Percentiles rank a stretch among this genome's conserved stretches.
phyloP scores from a whole-genome alignment of 2,888 invertebrate genomes.

The Eupithecia exiguata region DNA sequence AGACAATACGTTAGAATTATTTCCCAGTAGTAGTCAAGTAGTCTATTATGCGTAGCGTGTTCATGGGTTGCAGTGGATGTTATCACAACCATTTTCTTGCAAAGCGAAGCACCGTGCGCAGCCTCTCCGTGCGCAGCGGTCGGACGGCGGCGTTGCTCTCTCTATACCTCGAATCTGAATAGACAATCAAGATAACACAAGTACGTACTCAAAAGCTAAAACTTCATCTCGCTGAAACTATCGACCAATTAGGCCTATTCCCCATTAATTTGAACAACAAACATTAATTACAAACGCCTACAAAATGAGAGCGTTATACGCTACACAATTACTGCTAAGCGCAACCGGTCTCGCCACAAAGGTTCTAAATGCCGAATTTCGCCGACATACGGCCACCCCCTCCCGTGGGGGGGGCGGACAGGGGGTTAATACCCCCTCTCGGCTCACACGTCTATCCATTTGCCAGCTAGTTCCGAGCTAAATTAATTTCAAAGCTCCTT shows the following conservation, averaged over 20 bases:
- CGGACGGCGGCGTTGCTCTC: too few relatives aligned
- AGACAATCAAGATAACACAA: slow-evolving; percentile 8
- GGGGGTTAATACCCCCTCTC: slow-evolving; percentile 58
- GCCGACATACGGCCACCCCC: slow-evolving; percentile 62
- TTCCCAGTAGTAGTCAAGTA: too few relatives aligned
- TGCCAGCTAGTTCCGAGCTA: slow-evolving; percentile 85
- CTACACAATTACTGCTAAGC: slow-evolving; percentile 76
- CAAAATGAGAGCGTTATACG: slow-evolving; percentile 59
- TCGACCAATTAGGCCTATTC: slow-evolving; percentile 42
- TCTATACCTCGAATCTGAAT: not conserved
- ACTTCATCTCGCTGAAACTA: slow-evolving; percentile 30
- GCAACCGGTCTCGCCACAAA: slow-evolving; percentile 76
- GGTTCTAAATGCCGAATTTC: slow-evolving; percentile 83
- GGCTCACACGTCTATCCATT: slow-evolving; percentile 84
- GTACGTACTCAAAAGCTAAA: slow-evolving; percentile 11
- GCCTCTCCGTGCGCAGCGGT: too few relatives aligned
- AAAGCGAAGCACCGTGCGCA: too few relatives aligned
- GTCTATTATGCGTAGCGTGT: too few relatives aligned
- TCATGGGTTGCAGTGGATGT: too few relatives aligned
- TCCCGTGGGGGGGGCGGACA: slow-evolving; percentile 44
- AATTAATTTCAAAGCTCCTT: slow-evolving; percentile 85
- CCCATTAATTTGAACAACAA: slow-evolving; percentile 39
- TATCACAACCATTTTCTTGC: too few relatives aligned
- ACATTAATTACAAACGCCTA: slow-evolving; percentile 62
- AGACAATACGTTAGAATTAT: too few relatives aligned